Evolutionary conservation across 1,140 invertebrate genomes (phyloP), one percentile per base, ranked within the genome.

Genomic region (Bombus confusus): DNA sequence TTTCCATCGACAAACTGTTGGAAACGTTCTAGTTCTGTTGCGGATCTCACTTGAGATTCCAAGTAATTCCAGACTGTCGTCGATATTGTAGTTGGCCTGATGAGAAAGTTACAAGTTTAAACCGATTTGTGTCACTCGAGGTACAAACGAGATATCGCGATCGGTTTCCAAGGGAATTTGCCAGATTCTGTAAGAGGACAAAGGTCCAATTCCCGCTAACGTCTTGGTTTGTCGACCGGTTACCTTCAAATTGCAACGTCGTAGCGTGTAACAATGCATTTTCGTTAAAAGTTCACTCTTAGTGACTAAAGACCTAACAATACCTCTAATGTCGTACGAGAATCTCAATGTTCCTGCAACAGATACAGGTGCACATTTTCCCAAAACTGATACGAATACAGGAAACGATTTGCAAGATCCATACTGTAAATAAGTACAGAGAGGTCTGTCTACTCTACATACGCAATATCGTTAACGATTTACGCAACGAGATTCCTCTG

Each of bases 391-490:
- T 22, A 52, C 47, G 1, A 2, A 2, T 52, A 22, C 18, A 52
- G 43, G 15, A 15, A 47, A 47, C 43, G 43, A 15, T 22, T 22
- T 18, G 47, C 18, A 8, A 22, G 47, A 8, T 52, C 47, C 47
- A 8, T 8, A 52, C 18, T 0, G 47, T 52, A 52, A 52, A 52
- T 0, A 5, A 52, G 47, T 8, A 22, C 18, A 52, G 47, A 52
- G 18, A 52, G 2, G 47, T 52, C 39, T n/a, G 34, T 59, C 52
- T 68, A 57, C 28, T 74, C 71, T 8, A 43, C 47, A 73, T n/a
- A 69, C 47, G n/a, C 39, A 43, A 69, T 52, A 77, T 85, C 76
- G 39, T 85, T 31, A 34, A 2, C 41, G 37, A 86, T 41, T 89
- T 85, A 86, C 57, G 83, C 75, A 83, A 78, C 22, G 37, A 64